Conservation (phyloP, 2,113 vertebrate species). For the Pseudopodoces humilis region DNA sequence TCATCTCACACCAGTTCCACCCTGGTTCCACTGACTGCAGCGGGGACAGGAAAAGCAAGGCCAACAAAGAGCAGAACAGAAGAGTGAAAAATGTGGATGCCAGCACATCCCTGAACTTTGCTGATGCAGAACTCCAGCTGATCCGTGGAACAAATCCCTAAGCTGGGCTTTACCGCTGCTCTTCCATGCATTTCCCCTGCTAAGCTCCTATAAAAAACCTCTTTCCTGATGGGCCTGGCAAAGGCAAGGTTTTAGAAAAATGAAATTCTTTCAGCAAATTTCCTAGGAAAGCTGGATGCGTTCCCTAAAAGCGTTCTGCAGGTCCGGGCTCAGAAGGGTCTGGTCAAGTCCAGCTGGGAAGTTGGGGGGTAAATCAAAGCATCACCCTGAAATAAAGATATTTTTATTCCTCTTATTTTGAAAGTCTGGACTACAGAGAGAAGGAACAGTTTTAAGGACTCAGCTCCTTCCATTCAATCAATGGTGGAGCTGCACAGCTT, state of each 20-base stretch:
- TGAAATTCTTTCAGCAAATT: neutral
- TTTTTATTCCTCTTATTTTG: neutral
- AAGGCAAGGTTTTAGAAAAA: neutral
- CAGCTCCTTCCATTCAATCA: neutral
- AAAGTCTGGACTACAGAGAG: neutral
- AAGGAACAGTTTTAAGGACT: neutral
- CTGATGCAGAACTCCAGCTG: neutral
- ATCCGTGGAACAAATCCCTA: neutral
- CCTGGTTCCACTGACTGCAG: fast-evolving
- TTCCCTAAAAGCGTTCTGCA: neutral
- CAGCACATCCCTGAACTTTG: neutral
- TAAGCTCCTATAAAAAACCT: neutral
- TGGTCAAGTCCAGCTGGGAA: neutral
- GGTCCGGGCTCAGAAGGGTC: neutral
- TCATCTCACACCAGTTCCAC: fast-evolving
- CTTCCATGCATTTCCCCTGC: neutral
- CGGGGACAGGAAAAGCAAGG: neutral
- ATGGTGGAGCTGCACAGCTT: neutral
- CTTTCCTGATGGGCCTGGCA: neutral
- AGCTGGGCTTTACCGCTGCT: neutral
- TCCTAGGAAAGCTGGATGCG: neutral
- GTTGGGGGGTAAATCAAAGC: neutral
- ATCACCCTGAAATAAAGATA: neutral
- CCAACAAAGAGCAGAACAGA: neutral
- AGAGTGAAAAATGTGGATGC: fast-evolving